Evolutionary conservation across 2,113 vertebrate species (phyloP).

Genomic region (Phalacrocorax pelagicus): DNA sequence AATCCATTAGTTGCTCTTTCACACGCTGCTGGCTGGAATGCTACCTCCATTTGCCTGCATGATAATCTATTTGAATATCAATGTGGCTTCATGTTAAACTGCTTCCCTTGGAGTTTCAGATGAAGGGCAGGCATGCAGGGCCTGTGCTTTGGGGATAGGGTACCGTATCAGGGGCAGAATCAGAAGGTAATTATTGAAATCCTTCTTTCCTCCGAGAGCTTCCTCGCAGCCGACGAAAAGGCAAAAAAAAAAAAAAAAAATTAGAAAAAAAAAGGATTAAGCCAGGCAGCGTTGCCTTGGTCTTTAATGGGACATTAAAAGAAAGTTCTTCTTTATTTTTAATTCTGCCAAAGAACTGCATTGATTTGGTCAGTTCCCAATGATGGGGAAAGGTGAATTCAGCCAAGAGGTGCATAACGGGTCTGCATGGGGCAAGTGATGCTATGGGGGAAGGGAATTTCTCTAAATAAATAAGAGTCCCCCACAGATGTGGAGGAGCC

Average conservation of each 20-base stretch:
- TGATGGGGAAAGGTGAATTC: background rate
- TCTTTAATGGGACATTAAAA: background rate
- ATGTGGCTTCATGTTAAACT: slow-evolving; percentile 62
- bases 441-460: background rate
- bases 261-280: background rate
- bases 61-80: slow-evolving; percentile 77
- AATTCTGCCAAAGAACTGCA: background rate
- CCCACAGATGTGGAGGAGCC: background rate
- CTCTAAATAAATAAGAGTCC: background rate
- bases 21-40: slow-evolving; percentile 60
- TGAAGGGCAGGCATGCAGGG: slow-evolving; percentile 55
- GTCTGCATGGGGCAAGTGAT: background rate
- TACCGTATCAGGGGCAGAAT: background rate
- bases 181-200: slow-evolving; percentile 24
- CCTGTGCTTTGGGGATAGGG: slow-evolving; percentile 19
- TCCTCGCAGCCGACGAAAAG: background rate
- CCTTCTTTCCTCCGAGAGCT: background rate
- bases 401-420: background rate
- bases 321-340: background rate
- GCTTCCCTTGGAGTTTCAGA: slow-evolving; percentile 62
- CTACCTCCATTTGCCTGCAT: slow-evolving; percentile 55
- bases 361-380: background rate
- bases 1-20: slow-evolving; percentile 74
- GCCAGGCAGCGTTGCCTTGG: background rate
- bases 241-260: background rate